Conservation (phyloP, 2,888 invertebrate species). For the Rutpela maculata region DNA sequence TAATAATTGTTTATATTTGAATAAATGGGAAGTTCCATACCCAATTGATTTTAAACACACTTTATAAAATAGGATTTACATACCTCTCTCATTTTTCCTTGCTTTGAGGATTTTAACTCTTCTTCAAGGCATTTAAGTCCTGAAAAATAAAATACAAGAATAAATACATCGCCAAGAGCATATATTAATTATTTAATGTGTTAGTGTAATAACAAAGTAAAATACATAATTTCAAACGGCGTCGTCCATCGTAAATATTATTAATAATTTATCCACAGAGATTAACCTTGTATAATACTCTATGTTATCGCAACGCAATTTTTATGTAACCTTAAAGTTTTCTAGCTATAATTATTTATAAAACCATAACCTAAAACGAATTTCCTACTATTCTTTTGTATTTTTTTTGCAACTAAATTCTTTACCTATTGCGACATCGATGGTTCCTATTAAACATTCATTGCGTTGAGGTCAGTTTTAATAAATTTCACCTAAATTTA, state of each 20-base stretch:
- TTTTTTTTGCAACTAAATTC: slow-evolving; percentile 1
- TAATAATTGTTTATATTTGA: too few species aligned
- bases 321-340: slow-evolving; percentile 16
- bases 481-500: slow-evolving; percentile 16
- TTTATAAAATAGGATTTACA: slow-evolving; percentile 38
- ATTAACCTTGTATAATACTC: not conserved
- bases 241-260: not conserved
- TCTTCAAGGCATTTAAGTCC: slow-evolving; percentile 70
- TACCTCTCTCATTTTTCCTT: slow-evolving; percentile 70
- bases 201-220: not conserved
- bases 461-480: not conserved
- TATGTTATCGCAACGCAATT: slow-evolving; percentile 2
- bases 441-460: not conserved
- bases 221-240: not conserved
- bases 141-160: slow-evolving; percentile 61
- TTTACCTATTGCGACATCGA: not conserved
- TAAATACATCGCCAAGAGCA: not conserved
- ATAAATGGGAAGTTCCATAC: too few species aligned
- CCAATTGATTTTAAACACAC: not conserved
- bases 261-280: not conserved
- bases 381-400: not conserved
- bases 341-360: slow-evolving; percentile 15
- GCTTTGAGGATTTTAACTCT: slow-evolving; percentile 60
- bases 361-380: slow-evolving; percentile 30
- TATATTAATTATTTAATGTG: not conserved